Evolutionary conservation across 2,113 vertebrate genomes (phyloP).

Genomic region (Syngnathus floridae): DNA sequence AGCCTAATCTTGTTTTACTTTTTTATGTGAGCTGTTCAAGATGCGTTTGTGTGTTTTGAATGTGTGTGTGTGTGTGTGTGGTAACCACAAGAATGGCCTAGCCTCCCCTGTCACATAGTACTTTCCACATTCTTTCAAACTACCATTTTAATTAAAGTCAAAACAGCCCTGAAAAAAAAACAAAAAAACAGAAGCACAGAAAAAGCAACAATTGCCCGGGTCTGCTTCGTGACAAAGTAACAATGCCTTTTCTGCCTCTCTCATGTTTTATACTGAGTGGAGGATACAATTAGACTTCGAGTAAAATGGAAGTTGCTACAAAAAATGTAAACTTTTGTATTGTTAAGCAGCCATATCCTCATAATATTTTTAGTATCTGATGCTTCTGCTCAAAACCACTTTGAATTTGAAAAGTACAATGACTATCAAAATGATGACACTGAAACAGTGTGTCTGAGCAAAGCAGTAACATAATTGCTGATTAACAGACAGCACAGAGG

Average conservation of each 20-base stretch:
- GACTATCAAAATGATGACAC: background rate
- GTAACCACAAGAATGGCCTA: background rate
- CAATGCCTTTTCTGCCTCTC: background rate
- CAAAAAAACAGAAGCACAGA: background rate
- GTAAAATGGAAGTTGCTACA: background rate
- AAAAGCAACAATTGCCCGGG: background rate
- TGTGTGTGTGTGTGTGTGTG: background rate
- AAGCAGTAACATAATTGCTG: conserved; percentile 16
- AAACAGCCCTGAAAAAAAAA: background rate
- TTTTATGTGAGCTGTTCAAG: background rate
- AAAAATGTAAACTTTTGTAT: background rate
- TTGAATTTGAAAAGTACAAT: background rate
- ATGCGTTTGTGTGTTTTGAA: background rate
- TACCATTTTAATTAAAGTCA: background rate
- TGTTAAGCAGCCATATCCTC: background rate
- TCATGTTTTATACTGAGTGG: background rate
- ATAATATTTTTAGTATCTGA: no score
- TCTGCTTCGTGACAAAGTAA: background rate
- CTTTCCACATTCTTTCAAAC: background rate
- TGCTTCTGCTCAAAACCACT: background rate
- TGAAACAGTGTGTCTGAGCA: background rate
- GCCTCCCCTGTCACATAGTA: background rate
- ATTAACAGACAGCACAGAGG: conserved; percentile 43
- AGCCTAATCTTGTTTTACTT: background rate
- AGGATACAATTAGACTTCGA: background rate